Conservation (phyloP, 2,888 invertebrate species). For the Peribatodes rhomboidaria region DNA sequence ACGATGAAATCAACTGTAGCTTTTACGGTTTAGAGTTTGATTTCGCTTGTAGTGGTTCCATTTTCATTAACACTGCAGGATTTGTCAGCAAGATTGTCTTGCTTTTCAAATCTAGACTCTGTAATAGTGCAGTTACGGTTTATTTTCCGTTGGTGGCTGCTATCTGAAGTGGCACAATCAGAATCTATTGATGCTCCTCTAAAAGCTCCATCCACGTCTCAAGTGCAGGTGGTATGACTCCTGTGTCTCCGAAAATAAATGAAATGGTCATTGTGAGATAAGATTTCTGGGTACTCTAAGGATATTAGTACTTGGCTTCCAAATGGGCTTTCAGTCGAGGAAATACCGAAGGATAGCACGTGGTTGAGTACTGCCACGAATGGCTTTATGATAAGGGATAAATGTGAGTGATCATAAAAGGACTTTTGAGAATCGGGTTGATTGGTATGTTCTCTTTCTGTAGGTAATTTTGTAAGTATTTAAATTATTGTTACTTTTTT, state of each 20-base stretch:
- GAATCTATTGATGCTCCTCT: slow-evolving; percentile 75
- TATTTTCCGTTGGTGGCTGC: slow-evolving; percentile 45
- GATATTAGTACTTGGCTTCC: slow-evolving; percentile 47
- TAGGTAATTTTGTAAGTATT: neutral
- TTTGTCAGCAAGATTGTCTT: slow-evolving; percentile 68
- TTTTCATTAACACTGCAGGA: slow-evolving; percentile 65
- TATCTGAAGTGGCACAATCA: slow-evolving; percentile 73
- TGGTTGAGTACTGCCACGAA: slow-evolving; percentile 27
- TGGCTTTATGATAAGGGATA: neutral
- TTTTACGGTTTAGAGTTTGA: slow-evolving; percentile 49
- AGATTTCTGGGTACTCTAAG: slow-evolving; percentile 63
- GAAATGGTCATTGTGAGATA: slow-evolving; percentile 81
- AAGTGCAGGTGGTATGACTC: slow-evolving; percentile 84
- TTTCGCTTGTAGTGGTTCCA: slow-evolving; percentile 45
- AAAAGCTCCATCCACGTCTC: slow-evolving; percentile 79
- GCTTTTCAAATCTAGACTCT: slow-evolving; percentile 44
- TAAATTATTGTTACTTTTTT: too few relatives aligned
- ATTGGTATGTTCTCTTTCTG: neutral
- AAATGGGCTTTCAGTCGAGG: slow-evolving; percentile 55
- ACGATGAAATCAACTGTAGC: slow-evolving; percentile 53
- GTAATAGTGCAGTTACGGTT: slow-evolving; percentile 41
- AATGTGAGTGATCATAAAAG: neutral
- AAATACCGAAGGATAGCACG: slow-evolving; percentile 51
- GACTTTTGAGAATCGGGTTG: neutral
- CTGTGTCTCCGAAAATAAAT: slow-evolving; percentile 85